A percentile compares a stretch with the other conserved stretches of the same genome.
These are phyloP conservation scores for Morus bassanus DNA, from an alignment of 2,797 vertebrate genomes.

Conservation along the genomic window DNA sequence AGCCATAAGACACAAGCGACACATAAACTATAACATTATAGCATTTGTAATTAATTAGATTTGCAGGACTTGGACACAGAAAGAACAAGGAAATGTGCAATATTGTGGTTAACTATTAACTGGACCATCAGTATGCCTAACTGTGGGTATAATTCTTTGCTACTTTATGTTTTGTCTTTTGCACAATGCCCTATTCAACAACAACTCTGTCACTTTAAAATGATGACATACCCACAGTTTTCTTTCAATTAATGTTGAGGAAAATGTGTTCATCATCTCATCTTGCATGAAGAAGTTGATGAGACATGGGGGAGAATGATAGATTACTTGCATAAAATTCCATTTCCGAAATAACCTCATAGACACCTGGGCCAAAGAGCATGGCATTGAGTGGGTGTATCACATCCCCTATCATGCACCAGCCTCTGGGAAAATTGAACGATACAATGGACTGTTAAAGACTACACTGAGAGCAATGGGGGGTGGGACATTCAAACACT, in stretches of 20 bases:
- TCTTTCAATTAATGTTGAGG: not conserved
- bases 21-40: not conserved
- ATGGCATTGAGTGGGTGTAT: too few relatives aligned
- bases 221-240: not conserved
- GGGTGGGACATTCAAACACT: too few relatives aligned
- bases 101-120: not conserved
- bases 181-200: not conserved
- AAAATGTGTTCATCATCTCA: not conserved
- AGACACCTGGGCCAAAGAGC: too few relatives aligned
- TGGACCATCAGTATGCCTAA: not conserved
- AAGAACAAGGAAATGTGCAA: not conserved
- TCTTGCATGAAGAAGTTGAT: not conserved
- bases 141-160: not conserved
- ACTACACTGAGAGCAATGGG: too few relatives aligned
- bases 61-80: not conserved
- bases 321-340: not conserved
- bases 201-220: not conserved
- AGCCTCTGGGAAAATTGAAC: too few relatives aligned
- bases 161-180: not conserved
- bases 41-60: not conserved
- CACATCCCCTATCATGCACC: too few relatives aligned
- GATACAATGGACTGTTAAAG: too few relatives aligned
- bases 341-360: too few relatives aligned
- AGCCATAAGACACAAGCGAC: not conserved
- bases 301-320: not conserved